These are phyloP conservation scores for Cyprinodon variegatus DNA, from an alignment of 2,113 vertebrate genomes.

Conservation along the genomic window DNA sequence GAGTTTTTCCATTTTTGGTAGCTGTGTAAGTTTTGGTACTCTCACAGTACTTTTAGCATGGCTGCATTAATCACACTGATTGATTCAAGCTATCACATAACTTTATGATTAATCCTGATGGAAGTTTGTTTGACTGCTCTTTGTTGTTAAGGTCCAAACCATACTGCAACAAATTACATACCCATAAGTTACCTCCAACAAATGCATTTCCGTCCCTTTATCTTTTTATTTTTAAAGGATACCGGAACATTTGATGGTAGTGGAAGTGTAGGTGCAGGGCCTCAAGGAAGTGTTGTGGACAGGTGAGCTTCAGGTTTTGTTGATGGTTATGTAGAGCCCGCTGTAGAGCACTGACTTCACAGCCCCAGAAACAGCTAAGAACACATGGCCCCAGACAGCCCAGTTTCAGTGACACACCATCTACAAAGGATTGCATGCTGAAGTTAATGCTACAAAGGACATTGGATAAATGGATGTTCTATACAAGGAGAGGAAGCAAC, in stretches of 20 bases:
- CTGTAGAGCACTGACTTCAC: constrained; percentile 86
- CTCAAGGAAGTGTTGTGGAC: constrained; percentile 83
- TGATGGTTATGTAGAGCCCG: constrained; percentile 84
- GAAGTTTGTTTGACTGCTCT: too few species aligned
- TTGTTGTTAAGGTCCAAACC: too few species aligned
- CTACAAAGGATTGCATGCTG: constrained; percentile 63
- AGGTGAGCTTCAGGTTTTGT: constrained; percentile 78
- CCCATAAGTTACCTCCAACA: not conserved
- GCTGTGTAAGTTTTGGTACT: too few species aligned
- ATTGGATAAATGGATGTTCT: not conserved
- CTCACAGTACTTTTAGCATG: too few species aligned
- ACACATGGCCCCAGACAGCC: constrained; percentile 88
- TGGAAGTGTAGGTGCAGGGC: constrained; percentile 82
- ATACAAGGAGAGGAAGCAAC: not conserved
- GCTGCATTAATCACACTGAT: too few species aligned
- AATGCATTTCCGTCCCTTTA: not conserved
- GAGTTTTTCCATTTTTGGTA: too few species aligned
- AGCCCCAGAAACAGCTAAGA: constrained; percentile 94
- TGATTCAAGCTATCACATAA: too few species aligned
- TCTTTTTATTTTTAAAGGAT: constrained; percentile 82
- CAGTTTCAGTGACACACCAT: constrained; percentile 81
- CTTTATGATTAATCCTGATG: too few species aligned
- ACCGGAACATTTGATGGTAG: constrained; percentile 85
- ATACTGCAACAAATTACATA: not conserved
- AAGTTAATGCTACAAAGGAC: not conserved